Evolutionary conservation across 2,113 vertebrate species (phyloP), one percentile per base, ranked within the genome.

Genomic region (Toxostoma redivivum): DNA sequence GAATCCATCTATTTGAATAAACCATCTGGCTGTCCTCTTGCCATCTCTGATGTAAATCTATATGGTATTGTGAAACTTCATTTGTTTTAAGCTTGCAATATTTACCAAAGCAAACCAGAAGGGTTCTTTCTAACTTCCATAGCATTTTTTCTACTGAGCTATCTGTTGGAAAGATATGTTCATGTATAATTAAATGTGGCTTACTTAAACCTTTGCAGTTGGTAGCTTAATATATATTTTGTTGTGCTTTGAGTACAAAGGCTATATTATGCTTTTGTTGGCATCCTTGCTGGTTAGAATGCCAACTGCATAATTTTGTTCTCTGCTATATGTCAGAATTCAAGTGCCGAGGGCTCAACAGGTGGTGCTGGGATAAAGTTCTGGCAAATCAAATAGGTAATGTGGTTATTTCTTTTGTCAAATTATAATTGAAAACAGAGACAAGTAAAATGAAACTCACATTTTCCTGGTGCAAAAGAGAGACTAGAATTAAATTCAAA

Each of bases 341-440:
- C 24, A 42, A 98, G 94, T 88, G 98, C 98, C 92, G 93, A 95
- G 94, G 97, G 97, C 98, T 97, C 97, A 97, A 97, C 98, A 98
- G 98, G 98, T 98, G 98, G 98, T 96, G 95, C 70, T 96, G 90
- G 97, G 97, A 97, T 97, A 98, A 98, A 97, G 94, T 97, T 98
- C 96, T 98, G 98, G 98, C 98, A 98, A 98, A 97, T 98, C 98
- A 98, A 96, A 96, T 86, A 97, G 95, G 97, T 97, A 97, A 97
- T 57, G 95, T 40, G 12, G 97, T 98, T 98, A 98, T 98, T 97
- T 94, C 97, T 98, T 98, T 97, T 98, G 98, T 98, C 97, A 98
- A 98, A 98, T 97, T 97, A 91, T 98, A 98, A 98, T 98, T 98
- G 94, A 93, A 98, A 98, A 77, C 98, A 98, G 97, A 98, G 91